Evolutionary conservation across 2,888 invertebrate species (phyloP), one percentile per base, ranked within the genome.

Genomic region (Anarsia innoxiella): DNA sequence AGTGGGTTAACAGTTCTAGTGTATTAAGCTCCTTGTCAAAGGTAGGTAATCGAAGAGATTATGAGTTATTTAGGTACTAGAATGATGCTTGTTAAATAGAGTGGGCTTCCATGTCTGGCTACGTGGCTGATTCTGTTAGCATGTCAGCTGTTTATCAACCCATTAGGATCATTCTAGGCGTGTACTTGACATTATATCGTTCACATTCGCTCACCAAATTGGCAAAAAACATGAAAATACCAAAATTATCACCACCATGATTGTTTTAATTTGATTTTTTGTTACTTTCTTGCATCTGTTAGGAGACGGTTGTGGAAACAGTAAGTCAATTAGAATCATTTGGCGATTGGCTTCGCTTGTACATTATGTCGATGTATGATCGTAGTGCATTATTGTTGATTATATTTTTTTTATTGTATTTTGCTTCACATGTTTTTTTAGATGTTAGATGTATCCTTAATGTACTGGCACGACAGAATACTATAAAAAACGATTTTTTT

Each of bases 221-320:
- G 76, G 72, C 65, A 53, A 55, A 54, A 49, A 59, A 64, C 49
- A 46, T 58, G 57, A 52, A 47, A 44, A 48, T 42, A 55, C 46
- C 47, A 57, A 74, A 70, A 70, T 33, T 33, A 26, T 6, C 78
- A 79, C 69, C 69, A 46, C 54, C 77, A 75, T 70, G 53, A 66
- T 73, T 73, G 71, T 74, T 75, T 75, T 71, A 69, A 75, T 77
- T 77, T 78, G 57, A 62, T 69, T 76, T 79, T 82, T 71, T 78
- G 73, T 82, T 80, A 75, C 70, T 68, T 78, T 78, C 79, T 80
- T 76, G 84, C 84, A 82, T 83, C 84, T 77, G 80, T 79, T 84
- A 84, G 84, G 82, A 83, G 84, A 84, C 79, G 83, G 57, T 83
- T 84, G 72, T 84, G 83, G 84, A 84, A 84, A 83, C 84, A 84